Evolutionary conservation across 2,113 vertebrate genomes (phyloP), one percentile per base, ranked within the genome.

Genomic region (Elanoides forficatus): DNA sequence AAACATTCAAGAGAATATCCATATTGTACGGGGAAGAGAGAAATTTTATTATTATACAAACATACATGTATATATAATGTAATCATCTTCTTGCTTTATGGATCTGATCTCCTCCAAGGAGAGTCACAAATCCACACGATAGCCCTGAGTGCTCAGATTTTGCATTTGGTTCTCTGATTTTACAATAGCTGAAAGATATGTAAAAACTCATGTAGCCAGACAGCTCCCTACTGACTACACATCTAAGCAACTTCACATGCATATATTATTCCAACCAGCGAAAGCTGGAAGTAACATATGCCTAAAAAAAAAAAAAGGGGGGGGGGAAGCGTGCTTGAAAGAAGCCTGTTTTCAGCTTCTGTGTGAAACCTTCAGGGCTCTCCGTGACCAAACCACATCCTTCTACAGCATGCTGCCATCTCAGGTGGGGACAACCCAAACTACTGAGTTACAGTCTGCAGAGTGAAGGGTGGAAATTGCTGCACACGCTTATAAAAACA

Each of bases 171-270:
- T 90, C 85, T 96, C 92, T 94, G 59, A 85, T 96, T 97, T 86
- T 94, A 95, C 92, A 90, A 91, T 86, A 81, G 91, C 91, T 97
- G 92, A 95, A 97, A 94, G 91, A 92, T 96, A 90, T 75, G 81
- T 88, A 97, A 95, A 98, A 97, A 79, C 88, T 88, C 79, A 75
- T 88, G 95, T 88, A 93, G 80, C 84, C 96, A 97, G 95, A 91
- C 92, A 97, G 96, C 78, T 97, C 97, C 95, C 94, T 72, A 90
- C 94, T 97, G 93, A 97, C 92, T 94, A 81, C 55, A 72, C 50
- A 95, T 93, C 91, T 88, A 95, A 92, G 93, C 82, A 47, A 91
- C 81, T 87, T 95, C 96, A 84, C 68, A 96, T 82, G 95, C 96
- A 98, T 97, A 94, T 40, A 94, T 97, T 97, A 98, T 90, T 93